Percentiles rank a stretch among this genome's conserved stretches.
Conservation (phyloP, 2,113 vertebrate genomes). For the Caracal caracal region DNA sequence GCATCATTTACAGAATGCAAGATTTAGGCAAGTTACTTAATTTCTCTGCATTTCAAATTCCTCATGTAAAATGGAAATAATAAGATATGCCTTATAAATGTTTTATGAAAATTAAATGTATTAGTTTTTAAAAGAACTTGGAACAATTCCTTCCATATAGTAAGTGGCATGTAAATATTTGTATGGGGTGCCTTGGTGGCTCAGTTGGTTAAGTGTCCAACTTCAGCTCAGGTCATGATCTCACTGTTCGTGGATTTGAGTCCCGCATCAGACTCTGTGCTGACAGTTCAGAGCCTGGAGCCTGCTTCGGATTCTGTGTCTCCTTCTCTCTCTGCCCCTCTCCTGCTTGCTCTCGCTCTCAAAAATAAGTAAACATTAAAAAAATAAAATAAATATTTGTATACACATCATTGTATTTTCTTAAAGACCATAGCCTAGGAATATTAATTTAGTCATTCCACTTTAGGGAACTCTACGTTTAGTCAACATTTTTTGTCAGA, state of each 20-base stretch:
- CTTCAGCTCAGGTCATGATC: too few species aligned
- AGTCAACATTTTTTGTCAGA: constrained; percentile 15
- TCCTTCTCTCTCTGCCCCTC: too few species aligned
- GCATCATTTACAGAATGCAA: not conserved
- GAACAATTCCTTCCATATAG: not conserved
- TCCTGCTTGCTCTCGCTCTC: too few species aligned
- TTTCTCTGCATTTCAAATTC: not conserved
- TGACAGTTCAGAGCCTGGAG: too few species aligned
- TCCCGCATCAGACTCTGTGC: too few species aligned
- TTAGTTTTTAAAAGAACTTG: constrained; percentile 4
- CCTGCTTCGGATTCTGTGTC: too few species aligned
- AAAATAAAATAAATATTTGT: not conserved
- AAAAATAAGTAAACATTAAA: too few species aligned
- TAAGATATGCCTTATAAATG: not conserved
- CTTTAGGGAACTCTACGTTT: not conserved
- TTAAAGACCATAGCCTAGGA: not conserved
- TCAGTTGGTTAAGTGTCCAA: too few species aligned
- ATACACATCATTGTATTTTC: not conserved
- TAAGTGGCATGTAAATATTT: not conserved
- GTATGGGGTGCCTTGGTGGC: not conserved
- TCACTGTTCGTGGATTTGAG: too few species aligned
- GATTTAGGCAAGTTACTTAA: not conserved
- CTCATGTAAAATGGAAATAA: constrained; percentile 10
- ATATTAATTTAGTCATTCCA: not conserved
- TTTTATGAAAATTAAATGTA: not conserved